Evolutionary conservation across 2,888 invertebrate genomes (phyloP).

Genomic region (Drosophila trichaetosa): DNA sequence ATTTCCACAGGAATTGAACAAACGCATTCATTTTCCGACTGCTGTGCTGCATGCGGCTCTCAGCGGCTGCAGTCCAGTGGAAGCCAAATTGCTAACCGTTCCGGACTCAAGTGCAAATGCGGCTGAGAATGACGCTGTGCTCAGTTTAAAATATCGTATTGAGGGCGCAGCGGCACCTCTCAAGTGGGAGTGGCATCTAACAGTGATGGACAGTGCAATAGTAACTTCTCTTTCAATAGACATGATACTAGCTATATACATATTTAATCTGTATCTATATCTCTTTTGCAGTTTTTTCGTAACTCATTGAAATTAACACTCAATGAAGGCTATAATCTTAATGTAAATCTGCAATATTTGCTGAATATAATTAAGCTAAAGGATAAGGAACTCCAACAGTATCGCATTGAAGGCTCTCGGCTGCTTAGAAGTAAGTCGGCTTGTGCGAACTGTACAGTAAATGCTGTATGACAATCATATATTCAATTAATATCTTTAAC

Average conservation of each 20-base stretch:
- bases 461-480: background rate
- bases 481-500: background rate
- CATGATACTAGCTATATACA: background rate
- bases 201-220: constrained; percentile 8
- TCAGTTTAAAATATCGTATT: constrained; percentile 77
- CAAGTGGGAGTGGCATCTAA: constrained; percentile 76
- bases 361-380: constrained; percentile 73
- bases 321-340: constrained; percentile 49
- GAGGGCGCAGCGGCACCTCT: constrained; percentile 55
- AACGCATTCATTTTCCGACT: constrained; percentile 76
- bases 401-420: constrained; percentile 74
- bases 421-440: constrained; percentile 76
- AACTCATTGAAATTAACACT: constrained; percentile 61
- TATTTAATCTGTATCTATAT: background rate
- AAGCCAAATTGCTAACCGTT: constrained; percentile 18
- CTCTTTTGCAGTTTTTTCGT: constrained; percentile 66
- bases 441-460: background rate
- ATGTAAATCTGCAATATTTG: constrained; percentile 61
- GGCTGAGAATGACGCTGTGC: background rate
- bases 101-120: background rate
- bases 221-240: constrained; percentile 13
- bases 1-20: constrained; percentile 71
- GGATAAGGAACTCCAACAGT: constrained; percentile 82
- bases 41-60: constrained; percentile 63
- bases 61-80: constrained; percentile 26